Conservation (phyloP, 2,113 vertebrate genomes). For the Crypturellus undulatus region DNA sequence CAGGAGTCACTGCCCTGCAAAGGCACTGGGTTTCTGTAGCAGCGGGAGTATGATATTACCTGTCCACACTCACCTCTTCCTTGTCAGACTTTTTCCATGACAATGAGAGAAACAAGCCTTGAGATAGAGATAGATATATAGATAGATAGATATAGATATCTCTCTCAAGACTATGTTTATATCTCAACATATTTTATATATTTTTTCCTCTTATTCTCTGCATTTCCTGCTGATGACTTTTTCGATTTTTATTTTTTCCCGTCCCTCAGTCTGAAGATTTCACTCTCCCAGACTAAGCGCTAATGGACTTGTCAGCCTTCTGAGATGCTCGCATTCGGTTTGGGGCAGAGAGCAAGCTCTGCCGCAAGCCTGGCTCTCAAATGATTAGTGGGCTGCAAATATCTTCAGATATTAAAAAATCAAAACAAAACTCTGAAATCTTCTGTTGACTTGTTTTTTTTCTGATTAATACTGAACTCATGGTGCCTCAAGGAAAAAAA, state of each 20-base stretch:
- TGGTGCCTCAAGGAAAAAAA: background rate
- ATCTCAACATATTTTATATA: no score
- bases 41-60: accelerated
- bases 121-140: no score
- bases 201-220: background rate
- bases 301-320: background rate
- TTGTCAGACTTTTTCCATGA: accelerated
- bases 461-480: background rate
- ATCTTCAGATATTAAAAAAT: background rate
- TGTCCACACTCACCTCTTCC: accelerated
- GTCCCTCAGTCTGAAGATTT: background rate
- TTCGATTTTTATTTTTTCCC: background rate
- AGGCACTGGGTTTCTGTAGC: accelerated
- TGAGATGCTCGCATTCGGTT: background rate
- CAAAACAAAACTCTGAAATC: background rate
- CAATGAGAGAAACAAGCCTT: accelerated
- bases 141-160: no score
- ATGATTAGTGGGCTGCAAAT: background rate
- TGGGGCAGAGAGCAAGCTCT: background rate
- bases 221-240: background rate
- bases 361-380: background rate
- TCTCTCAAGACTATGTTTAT: no score
- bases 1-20: background rate
- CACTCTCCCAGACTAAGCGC: background rate
- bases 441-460: background rate